Evolutionary conservation across 2,888 invertebrate genomes (phyloP), one percentile per base, ranked within the genome.

Genomic region (Mythimna albipuncta): DNA sequence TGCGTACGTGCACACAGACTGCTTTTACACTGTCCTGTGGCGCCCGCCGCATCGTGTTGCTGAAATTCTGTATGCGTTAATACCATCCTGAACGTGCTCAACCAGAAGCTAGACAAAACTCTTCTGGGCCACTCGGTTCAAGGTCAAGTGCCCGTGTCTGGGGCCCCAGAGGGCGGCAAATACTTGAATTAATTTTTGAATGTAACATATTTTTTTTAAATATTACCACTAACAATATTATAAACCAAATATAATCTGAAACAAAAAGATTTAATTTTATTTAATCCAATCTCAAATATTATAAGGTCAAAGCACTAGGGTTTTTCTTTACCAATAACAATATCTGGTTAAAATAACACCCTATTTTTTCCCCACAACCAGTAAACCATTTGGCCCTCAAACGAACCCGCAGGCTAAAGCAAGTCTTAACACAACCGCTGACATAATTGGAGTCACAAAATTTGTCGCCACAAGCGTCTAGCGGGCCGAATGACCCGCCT

Each of bases 381-480:
- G 44, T 59, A 73, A 72, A 68, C 62, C 47, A 55, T 83, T 62
- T 16, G 52, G 19, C 50, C 59, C 61, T 64, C 50, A 26, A 38
- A 75, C 54, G 67, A 68, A 79, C 73, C 84, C 81, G 81, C 64
- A 57, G 81, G 81, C 81, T 35, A 70, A 65, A 55, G 13, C 47
- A 74, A 83, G 75, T 81, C 70, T 84, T 68, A 68, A 84, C 84
- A 81, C 81, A 81, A 81, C 80, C 76, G 81, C 81, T 81, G 84
- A 81, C 81, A 70, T 80, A 81, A 81, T 84, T 80, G 80, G 76
- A 75, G 44, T 70, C 75, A 70, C 76, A 81, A 81, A 84, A 84
- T 69, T 80, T 81, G 81, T 81, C 81, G 76, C 81, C 84, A 75
- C 84, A 64, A 84, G 76, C 84, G 57, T 67, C 81, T 75, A 83